A percentile compares a stretch with the other conserved stretches of the same genome.
These are phyloP conservation scores for Pelodytes ibericus DNA, from an alignment of 2,797 vertebrate genomes.

Conservation along the genomic window DNA sequence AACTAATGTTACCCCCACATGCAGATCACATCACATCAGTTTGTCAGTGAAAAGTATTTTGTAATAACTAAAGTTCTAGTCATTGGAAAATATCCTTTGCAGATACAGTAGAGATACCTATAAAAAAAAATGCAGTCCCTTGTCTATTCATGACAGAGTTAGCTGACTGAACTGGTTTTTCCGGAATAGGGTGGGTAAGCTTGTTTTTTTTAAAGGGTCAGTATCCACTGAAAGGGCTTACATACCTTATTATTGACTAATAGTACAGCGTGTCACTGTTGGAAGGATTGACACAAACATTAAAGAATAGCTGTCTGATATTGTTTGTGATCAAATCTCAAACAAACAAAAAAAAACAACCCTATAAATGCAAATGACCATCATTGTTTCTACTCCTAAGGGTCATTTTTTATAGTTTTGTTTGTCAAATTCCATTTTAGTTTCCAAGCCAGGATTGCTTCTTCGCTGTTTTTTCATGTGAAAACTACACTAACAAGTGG, in stretches of 20 bases:
- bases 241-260: background rate
- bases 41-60: too few relatives aligned
- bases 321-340: too few relatives aligned
- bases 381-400: too few relatives aligned
- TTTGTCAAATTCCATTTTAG: too few relatives aligned
- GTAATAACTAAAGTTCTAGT: background rate
- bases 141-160: slow-evolving; percentile 65
- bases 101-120: background rate
- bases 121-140: slow-evolving; percentile 40
- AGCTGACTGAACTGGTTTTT: slow-evolving; percentile 71
- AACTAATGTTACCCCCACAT: too few relatives aligned
- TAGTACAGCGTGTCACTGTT: slow-evolving; percentile 24
- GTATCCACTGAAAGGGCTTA: background rate
- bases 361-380: too few relatives aligned
- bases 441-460: too few relatives aligned
- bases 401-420: too few relatives aligned
- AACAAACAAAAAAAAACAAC: too few relatives aligned
- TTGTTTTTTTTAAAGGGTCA: slow-evolving; percentile 63
- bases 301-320: background rate
- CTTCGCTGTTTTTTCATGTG: too few relatives aligned
- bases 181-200: slow-evolving; percentile 65
- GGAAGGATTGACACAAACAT: background rate
- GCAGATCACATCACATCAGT: too few relatives aligned
- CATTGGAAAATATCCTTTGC: background rate
- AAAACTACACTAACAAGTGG: too few relatives aligned